Base-by-base conservation (phyloP, 1,140 invertebrate species). In the Campoletis sonorensis region DNA sequence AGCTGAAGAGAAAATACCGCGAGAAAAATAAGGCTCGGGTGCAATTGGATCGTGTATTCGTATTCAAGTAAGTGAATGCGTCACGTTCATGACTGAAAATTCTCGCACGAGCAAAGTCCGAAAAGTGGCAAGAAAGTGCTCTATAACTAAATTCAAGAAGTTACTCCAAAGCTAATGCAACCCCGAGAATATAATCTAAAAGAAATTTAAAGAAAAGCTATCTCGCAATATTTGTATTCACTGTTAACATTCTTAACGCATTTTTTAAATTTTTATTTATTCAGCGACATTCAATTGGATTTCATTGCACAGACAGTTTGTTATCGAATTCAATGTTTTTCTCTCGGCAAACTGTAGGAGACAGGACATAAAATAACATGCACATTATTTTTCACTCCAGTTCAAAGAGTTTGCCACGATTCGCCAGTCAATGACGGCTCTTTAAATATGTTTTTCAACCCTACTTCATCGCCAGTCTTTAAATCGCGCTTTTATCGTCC, bases 31-130 rank as follows among this genome's bases (percentile, higher is more conserved):
- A 64, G 61, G 27, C n/a, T 23, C 11, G 21, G 2, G 23, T 13
- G 21, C 61, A 64, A 23, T 26, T 15, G 61, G n/a, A 64, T 13
- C 21, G 23, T 75, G 45, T 75, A 75, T 58, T 75, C 71, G 40
- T 73, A 73, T 73, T 73, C 72, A 30, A 75, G 72, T 18, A 23
- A 54, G 40, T 13, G 49, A 75, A 49, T 75, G 72, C 45, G 72
- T 75, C 72, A 75, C 72, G 72, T 75, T 64, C 61, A 30, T 23
- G 2, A 33, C 26, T 4, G 16, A 54, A 26, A 58, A 75, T 73
- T 51, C 71, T 73, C 71, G n/a, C n/a, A 75, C 45, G 72, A 49
- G 13, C 21, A 13, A 23, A 58, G 72, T 45, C 72, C 40, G 23
- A 54, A 51, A 75, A 26, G 45, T 45, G 45, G 21, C 16, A 51